phyloP scores from a whole-genome alignment of 2,113 vertebrate species.

The Platycercus adscitus region DNA sequence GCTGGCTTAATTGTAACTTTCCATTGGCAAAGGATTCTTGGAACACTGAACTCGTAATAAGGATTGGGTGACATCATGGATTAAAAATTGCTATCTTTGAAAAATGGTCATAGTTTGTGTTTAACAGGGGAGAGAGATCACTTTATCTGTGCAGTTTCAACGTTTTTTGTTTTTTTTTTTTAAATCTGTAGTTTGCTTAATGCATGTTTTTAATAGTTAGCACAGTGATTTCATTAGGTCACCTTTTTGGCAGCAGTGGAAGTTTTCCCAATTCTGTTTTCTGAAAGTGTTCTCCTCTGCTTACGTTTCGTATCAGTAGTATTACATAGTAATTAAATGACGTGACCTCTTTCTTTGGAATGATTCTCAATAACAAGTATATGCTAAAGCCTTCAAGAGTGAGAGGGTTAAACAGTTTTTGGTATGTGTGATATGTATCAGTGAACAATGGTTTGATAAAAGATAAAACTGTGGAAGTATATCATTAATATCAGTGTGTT shows the following conservation, averaged over 20 bases:
- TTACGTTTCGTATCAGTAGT: not conserved
- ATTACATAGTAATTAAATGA: not conserved
- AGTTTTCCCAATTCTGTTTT: not conserved
- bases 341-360: not conserved
- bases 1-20: not conserved
- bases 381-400: not conserved
- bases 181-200: not conserved
- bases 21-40: not conserved
- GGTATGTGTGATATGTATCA: not conserved
- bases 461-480: not conserved
- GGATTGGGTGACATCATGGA: not conserved
- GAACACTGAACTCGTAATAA: not conserved
- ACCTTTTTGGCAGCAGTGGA: not conserved
- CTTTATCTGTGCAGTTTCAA: not conserved
- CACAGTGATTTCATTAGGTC: not conserved
- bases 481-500: not conserved
- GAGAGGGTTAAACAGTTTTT: not conserved
- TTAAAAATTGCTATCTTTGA: not conserved
- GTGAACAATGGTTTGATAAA: not conserved
- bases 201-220: not conserved
- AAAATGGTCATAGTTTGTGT: not conserved
- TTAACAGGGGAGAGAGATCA: not conserved
- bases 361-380: not conserved
- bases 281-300: not conserved
- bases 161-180: not conserved